phyloP scores from a whole-genome alignment of 2,113 vertebrate genomes.

The Forbesichthys papilliferus region DNA sequence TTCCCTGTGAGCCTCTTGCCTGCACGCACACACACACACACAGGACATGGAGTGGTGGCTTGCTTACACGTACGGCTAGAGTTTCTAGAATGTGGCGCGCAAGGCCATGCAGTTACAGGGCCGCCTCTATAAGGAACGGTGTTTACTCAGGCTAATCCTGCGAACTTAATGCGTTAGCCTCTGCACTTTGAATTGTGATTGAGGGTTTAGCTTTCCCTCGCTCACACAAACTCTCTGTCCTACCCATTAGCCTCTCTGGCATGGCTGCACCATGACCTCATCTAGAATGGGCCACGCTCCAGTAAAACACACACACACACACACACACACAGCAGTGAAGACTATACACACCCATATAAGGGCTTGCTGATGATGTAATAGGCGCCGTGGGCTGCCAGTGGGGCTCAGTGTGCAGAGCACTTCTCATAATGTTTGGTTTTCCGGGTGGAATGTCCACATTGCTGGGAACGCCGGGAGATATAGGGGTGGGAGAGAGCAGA shows the following conservation, averaged over 20 bases:
- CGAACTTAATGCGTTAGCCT: conserved; percentile 26
- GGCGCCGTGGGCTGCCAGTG: conserved; percentile 68
- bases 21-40: conserved; percentile 36
- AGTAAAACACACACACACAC: conserved; percentile 52
- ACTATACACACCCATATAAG: conserved; percentile 72
- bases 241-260: conserved; percentile 75
- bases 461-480: conserved; percentile 62
- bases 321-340: conserved; percentile 41
- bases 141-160: conserved; percentile 37
- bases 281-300: conserved; percentile 70
- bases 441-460: conserved; percentile 76
- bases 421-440: conserved; percentile 79
- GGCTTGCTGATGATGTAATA: conserved; percentile 75
- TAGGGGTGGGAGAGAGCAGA: conserved; percentile 44
- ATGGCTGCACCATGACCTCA: conserved; percentile 71
- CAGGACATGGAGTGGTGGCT: conserved; percentile 9
- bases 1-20: background rate
- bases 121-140: conserved; percentile 19
- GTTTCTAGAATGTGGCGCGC: conserved; percentile 18
- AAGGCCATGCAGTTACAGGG: conserved; percentile 4
- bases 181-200: conserved; percentile 39
- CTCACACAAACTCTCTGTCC: conserved; percentile 46
- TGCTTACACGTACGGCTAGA: conserved; percentile 6
- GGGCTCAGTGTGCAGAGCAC: conserved; percentile 66
- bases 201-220: conserved; percentile 23